A percentile compares a stretch with the other conserved stretches of the same genome.
Evolutionary conservation across 2,888 invertebrate genomes (phyloP).

Genomic region (Pachydiplax longipennis): DNA sequence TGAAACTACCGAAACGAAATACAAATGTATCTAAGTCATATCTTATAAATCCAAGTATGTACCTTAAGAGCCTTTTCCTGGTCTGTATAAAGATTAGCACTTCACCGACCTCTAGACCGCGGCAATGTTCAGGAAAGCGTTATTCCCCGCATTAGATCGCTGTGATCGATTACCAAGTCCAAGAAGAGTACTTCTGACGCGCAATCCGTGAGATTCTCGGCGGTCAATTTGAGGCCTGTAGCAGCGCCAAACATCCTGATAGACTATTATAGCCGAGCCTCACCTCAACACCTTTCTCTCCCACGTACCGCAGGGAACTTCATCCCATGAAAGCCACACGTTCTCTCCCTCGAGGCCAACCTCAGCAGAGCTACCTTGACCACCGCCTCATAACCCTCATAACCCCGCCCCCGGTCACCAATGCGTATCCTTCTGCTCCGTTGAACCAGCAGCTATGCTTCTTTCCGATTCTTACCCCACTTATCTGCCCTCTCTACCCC

Average conservation of each 20-base stretch:
- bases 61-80: no score
- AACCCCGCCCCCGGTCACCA: neutral
- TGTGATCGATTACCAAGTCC: neutral
- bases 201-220: neutral
- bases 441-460: neutral
- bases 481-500: neutral
- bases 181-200: neutral
- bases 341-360: neutral
- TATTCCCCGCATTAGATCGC: neutral
- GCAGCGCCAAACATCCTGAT: neutral
- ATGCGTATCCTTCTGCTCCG: neutral
- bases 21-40: no score
- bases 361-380: constrained; percentile 11
- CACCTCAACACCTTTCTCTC: constrained; percentile 30
- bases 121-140: neutral
- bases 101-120: no score
- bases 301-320: neutral
- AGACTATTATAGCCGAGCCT: neutral
- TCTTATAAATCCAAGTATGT: no score
- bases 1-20: no score
- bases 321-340: constrained; percentile 13
- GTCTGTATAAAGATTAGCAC: no score
- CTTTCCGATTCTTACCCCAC: neutral
- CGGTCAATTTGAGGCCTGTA: constrained; percentile 21
- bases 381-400: neutral